phyloP scores from a whole-genome alignment of 2,797 vertebrate genomes.

The Steatocranus sp. region DNA sequence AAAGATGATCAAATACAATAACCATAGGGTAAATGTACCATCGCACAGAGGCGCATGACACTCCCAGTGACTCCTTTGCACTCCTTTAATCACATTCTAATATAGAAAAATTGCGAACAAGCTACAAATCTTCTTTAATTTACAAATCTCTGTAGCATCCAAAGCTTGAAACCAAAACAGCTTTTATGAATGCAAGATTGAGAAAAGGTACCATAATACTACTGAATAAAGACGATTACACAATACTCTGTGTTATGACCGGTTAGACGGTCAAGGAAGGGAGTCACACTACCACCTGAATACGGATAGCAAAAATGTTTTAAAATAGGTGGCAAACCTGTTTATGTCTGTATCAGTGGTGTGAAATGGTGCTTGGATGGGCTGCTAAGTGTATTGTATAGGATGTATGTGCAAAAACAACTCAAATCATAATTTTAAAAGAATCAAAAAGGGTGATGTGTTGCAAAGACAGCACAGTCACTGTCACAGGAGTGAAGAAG shows the following conservation, averaged over 20 bases:
- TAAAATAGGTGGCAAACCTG: neutral
- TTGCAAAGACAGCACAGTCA: neutral
- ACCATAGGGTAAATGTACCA: neutral
- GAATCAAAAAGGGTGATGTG: no score
- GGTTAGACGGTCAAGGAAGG: neutral
- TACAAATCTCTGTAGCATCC: neutral
- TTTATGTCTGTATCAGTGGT: neutral
- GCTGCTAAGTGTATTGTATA: neutral
- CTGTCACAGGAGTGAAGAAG: neutral
- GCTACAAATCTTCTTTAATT: neutral
- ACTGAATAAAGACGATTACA: neutral
- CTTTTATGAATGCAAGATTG: neutral
- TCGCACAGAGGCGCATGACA: accelerated
- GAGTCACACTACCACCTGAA: neutral
- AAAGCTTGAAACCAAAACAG: neutral
- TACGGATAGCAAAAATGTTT: neutral
- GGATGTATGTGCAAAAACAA: neutral
- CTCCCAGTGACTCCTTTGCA: neutral
- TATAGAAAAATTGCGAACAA: neutral
- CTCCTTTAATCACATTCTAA: neutral
- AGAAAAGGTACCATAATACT: neutral
- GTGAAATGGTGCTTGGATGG: neutral
- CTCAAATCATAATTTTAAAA: no score
- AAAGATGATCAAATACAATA: neutral
- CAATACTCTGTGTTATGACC: neutral